Base-by-base conservation (phyloP, 2,797 vertebrate genomes). In the Alauda arvensis region DNA sequence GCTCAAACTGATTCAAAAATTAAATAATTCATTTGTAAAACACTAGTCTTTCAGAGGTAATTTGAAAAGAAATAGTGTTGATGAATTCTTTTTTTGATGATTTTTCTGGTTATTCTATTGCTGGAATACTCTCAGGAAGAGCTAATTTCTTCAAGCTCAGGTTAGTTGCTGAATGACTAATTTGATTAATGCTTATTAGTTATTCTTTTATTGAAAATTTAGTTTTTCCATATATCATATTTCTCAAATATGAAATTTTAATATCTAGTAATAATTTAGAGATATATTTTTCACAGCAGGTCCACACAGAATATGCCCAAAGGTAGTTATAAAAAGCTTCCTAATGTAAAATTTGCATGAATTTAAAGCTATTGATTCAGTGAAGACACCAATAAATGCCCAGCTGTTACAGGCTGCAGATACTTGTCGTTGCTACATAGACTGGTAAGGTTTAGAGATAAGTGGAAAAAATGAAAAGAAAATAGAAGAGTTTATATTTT, bases 171-270 rank as follows among this genome's bases (percentile, higher is more conserved):
- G 19, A 84, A 42, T 66, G 6, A 62, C 13, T 66, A 48, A 65
- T 62, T 71, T 71, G 18, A 40, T 40, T 42, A 39, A 48, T 60
- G 29, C 53, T 78, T 90, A 49, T 10, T 45, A 48, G 6, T 29
- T 66, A 45, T 39, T 33, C 5, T 74, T 88, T 75, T 63, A 90
- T 55, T 89, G 19, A 81, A 92, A 87, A 76, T 59, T 18, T 61
- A 14, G 16, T 55, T 90, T 95, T 52, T 39, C 20, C 82, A 14
- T 17, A 39, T 7, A 70, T 70, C 10, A 8, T 56, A 48, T 40
- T 87, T 89, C 10, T 86, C 46, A 93, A 79, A 86, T 68, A 74
- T 8, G 23, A 91, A 57, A 70, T 79, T 69, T 77, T 86, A 78
- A 18, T 78, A 57, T 33, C 62, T 88, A 48, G 46, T 59, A 18